Base-by-base conservation (phyloP, 2,797 vertebrate genomes). In the Oreortyx pictus region DNA sequence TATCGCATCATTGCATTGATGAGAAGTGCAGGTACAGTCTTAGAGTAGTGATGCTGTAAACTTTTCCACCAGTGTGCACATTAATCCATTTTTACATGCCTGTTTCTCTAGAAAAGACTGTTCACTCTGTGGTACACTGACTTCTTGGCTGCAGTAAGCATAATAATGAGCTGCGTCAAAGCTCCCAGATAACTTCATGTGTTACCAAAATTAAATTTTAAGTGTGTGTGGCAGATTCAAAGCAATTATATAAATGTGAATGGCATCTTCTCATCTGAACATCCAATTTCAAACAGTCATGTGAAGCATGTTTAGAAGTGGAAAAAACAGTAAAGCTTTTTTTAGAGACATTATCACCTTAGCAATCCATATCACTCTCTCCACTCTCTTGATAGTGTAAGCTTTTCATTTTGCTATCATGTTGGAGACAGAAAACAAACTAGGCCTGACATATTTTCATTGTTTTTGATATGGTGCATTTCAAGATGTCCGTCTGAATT, bases 401-500 rank as follows among this genome's bases (percentile, higher is more conserved):
- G 14, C 6, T 86, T 91, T 85, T 78, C 8, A 66, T 85, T 93
- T 94, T 83, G 22, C 37, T 8, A 16, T 76, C 62, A 39, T n/a
- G 11, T 61, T 64, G 47, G 56, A 67, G 11, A 52, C 85, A 17
- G 52, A 80, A 81, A 84, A 79, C 14, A 83, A 90, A 77, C 37
- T 16, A 79, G 25, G 68, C 31, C 8, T 83, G 57, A 92, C 71
- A 43, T 65, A 57, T 86, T 95, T 83, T 82, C 65, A 35, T 89
- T 49, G n/a, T 56, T 91, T 91, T 39, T 92, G 83, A 70, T 49
- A 72, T 4, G 3, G 27, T 84, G 95, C 33, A 23, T 89, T 94
- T 95, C 46, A 81, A 79, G 50, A 74, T 33, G 39, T 80, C 79
- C 79, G 8, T 95, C 35, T 61, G 54, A 44, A 78, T 82, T 93